phyloP scores from a whole-genome alignment of 2,888 invertebrate genomes.

The Allygus modestus region DNA sequence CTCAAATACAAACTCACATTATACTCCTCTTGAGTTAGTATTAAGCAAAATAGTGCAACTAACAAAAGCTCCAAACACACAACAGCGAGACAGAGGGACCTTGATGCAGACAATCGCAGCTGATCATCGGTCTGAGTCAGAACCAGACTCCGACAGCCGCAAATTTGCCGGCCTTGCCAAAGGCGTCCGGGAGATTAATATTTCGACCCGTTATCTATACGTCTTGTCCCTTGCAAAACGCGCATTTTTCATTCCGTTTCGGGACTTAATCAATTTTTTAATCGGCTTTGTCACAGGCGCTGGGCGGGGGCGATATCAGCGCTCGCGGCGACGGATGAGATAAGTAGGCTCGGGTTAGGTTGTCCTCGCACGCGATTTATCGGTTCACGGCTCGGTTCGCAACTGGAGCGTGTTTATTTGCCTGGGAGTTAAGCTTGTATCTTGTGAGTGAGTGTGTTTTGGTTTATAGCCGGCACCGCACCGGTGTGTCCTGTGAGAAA shows the following conservation, averaged over 20 bases:
- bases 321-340: constrained; percentile 30
- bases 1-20: too few species aligned
- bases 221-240: constrained; percentile 33
- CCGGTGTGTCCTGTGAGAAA: too few species aligned
- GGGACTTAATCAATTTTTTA: constrained; percentile 43
- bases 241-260: constrained; percentile 40
- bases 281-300: constrained; percentile 23
- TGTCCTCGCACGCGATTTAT: constrained; percentile 22
- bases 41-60: too few species aligned
- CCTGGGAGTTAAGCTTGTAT: not conserved
- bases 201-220: constrained; percentile 30
- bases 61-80: too few species aligned
- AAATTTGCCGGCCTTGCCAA: constrained; percentile 30
- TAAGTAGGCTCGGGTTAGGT: constrained; percentile 16
- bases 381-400: constrained; percentile 11
- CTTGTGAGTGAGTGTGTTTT: too few species aligned
- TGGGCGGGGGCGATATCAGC: constrained; percentile 22
- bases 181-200: constrained; percentile 20
- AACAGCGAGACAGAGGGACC: not conserved
- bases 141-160: not conserved
- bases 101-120: constrained; percentile 15
- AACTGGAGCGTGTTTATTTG: constrained; percentile 25
- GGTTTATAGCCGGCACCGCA: not conserved
- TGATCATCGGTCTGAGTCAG: not conserved
- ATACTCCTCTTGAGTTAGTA: too few species aligned